Base-by-base conservation (phyloP, 2,113 vertebrate species). In the Atlantisia rogersi region DNA sequence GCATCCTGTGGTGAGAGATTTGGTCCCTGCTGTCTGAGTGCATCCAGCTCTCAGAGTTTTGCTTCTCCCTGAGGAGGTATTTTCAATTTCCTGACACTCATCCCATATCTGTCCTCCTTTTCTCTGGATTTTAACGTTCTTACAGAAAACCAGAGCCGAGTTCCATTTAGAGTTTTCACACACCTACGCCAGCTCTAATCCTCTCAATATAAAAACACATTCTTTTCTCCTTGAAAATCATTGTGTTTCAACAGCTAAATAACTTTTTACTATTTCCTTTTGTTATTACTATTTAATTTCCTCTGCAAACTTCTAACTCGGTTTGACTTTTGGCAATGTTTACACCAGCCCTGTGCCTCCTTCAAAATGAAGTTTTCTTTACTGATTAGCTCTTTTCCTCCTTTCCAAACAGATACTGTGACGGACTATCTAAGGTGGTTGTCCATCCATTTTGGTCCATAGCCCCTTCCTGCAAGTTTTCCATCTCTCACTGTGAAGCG, bases 241-340 rank as follows among this genome's bases (percentile, higher is more conserved):
- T 86, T 75, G 37, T 71, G 28, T 86, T 95, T 92, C 9, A 16
- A 95, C 75, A 71, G 24, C 24, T 91, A 75, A 86, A 78, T 84
- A 71, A 74, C 64, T 50, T 93, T 92, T 86, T 90, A 86, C 1
- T 0, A 67, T 81, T 96, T 94, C 86, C 77, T 93, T 93, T 90
- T 90, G 44, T 76, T 96, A 85, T 94, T 93, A 64, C 53, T 86
- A 31, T 94, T 97, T 91, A 79, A 95, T 95, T 97, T 95, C 93
- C 93, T 91, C 65, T 86, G 48, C 64, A 84, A 91, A 82, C 52
- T 59, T 79, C 70, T 73, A 87, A 79, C 58, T 82, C 9, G 0
- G 15, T 91, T 92, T 86, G 84, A 95, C 44, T 92, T 94, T 68
- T 94, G 95, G 94, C 91, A 82, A 44, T 69, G 8, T 82, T 94